Evolutionary conservation across 2,888 invertebrate genomes (phyloP).

Genomic region (Lochmaea capreae): DNA sequence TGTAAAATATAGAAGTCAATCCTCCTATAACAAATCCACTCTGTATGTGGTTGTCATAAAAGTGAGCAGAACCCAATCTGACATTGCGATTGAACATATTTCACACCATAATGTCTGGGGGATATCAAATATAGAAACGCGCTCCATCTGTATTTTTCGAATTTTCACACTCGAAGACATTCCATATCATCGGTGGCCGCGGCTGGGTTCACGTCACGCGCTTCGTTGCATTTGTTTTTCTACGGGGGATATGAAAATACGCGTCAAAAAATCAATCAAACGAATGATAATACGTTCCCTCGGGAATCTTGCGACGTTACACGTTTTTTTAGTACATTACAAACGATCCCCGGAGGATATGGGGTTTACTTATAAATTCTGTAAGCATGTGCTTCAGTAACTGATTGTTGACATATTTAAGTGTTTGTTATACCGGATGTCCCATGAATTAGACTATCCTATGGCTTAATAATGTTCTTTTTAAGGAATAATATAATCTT

Average conservation of each 20-base stretch:
- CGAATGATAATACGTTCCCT: constrained; percentile 12
- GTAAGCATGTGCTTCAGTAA: neutral
- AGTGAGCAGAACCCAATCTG: neutral
- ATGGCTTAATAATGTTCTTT: too few relatives aligned
- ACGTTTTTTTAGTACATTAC: constrained; percentile 8
- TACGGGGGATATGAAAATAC: constrained; percentile 22
- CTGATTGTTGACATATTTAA: neutral
- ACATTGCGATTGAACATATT: constrained; percentile 29
- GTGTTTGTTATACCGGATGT: too few relatives aligned
- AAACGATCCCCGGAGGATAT: neutral
- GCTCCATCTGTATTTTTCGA: constrained; percentile 25
- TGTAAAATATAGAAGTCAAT: too few relatives aligned
- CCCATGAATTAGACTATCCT: too few relatives aligned
- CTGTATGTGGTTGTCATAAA: neutral
- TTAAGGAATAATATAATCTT: too few relatives aligned
- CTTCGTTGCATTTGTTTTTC: constrained; percentile 28
- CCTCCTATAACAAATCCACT: neutral
- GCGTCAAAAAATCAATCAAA: constrained; percentile 17
- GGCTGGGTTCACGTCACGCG: constrained; percentile 22
- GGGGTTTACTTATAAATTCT: neutral
- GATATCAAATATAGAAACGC: constrained; percentile 27
- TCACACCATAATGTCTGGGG: constrained; percentile 14
- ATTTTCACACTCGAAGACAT: constrained; percentile 30
- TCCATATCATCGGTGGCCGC: neutral
- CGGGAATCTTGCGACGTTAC: neutral